Evolutionary conservation across 1,140 invertebrate genomes (phyloP), one percentile per base, ranked within the genome.

Genomic region (Drosophila murphyi): DNA sequence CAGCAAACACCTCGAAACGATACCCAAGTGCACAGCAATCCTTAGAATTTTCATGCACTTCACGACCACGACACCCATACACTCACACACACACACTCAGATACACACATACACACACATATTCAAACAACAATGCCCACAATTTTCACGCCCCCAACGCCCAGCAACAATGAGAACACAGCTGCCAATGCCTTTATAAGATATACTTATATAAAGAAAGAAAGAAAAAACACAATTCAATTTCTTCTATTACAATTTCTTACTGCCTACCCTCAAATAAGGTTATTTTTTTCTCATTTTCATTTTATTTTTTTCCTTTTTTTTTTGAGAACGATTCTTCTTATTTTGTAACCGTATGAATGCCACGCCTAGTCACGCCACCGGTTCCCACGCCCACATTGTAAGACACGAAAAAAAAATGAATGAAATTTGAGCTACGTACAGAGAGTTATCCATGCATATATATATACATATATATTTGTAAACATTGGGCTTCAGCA

Each of bases 241-340:
- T 87, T 87, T 87, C 73, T 89, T 87, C 82, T 87, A 82, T 82
- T 76, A 82, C 82, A 87, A 82, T 76, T 72, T 82, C 72, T 78
- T 80, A 52, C 76, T 80, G 79, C 61, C 83, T 80, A 77, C 65
- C 48, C 56, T 32, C 37, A 47, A 47, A 37, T 62, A 61, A 69
- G 45, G 43, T 62, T 72, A 56, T 73, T 37, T 60, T 20, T 20
- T 20, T 20, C 20, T 45, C 41, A 35, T 57, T 73, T 54, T 47
- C 20, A 20, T 48, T 50, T 50, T 20, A 20, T 50, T 37, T 20
- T 43, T 34, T 55, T 61, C 20, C 61, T 29, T 60, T 54, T n/a
- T 5, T 45, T 20, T 20, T n/a, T n/a, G n/a, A n/a, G 20, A 20
- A 35, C 8, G 45, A 34, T 45, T 43, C 12, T 47, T 43, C 8